phyloP scores from a whole-genome alignment of 23 tunicate genomes.

The Trididemnum miniatum region DNA sequence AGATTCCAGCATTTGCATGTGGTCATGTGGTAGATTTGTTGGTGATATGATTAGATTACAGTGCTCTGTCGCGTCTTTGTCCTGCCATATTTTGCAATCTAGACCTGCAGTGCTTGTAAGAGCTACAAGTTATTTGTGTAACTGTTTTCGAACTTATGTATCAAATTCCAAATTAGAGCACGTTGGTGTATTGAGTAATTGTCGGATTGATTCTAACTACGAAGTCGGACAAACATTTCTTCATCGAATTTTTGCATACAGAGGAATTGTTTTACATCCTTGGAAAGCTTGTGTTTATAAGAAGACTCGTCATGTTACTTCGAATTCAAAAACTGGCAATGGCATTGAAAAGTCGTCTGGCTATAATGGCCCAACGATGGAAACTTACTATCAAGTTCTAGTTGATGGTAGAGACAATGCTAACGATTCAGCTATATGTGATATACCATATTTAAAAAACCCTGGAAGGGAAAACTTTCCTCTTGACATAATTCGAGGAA shows the following conservation, averaged over 20 bases:
- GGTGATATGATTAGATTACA: background rate
- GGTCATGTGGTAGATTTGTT: too few relatives aligned
- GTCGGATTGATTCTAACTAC: slow-evolving; percentile 40
- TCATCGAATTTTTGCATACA: slow-evolving; percentile 74
- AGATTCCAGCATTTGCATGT: too few relatives aligned
- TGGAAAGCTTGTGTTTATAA: slow-evolving; percentile 69
- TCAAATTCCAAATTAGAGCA: slow-evolving; percentile 56
- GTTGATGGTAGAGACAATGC: slow-evolving; percentile 77
- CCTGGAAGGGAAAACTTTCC: slow-evolving; percentile 35
- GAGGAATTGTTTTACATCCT: slow-evolving; percentile 73
- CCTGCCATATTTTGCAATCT: background rate
- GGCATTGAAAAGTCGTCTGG: background rate
- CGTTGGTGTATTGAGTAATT: slow-evolving; percentile 40
- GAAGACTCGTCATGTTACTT: slow-evolving; percentile 27
- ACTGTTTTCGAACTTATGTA: background rate
- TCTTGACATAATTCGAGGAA: slow-evolving; percentile 83
- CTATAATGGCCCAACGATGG: slow-evolving; percentile 18
- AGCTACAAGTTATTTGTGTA: background rate
- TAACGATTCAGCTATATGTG: slow-evolving; percentile 30
- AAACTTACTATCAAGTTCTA: slow-evolving; percentile 82
- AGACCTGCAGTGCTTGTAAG: background rate
- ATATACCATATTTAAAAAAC: slow-evolving; percentile 30
- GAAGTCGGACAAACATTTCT: slow-evolving; percentile 74
- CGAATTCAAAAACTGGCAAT: background rate
- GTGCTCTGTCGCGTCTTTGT: background rate